Base-by-base conservation (phyloP, 2,888 invertebrate genomes). In the Hydraecia micacea region DNA sequence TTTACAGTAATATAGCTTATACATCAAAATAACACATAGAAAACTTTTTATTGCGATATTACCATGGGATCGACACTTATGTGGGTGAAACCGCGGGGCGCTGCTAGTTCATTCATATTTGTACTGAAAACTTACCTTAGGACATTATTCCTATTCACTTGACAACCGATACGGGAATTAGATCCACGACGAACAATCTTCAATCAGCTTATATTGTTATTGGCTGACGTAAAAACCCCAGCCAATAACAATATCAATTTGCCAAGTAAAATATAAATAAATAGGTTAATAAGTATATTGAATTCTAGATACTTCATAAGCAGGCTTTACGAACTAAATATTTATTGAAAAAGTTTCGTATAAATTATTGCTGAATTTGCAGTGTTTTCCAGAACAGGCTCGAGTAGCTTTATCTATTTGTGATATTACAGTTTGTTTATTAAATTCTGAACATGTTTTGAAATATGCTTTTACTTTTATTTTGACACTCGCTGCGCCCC, bases 331-430 rank as follows among this genome's bases (percentile, higher is more conserved):
- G 46, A 80, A 81, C 78, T 85, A 79, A 87, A 82, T 87, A 89
- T 89, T 84, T 86, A 89, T 87, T 81, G 88, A 80, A 82, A 85
- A 87, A 87, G 79, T 88, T 89, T 78, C 11, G 36, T 73, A 62
- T 83, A 46, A 83, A 73, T 89, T 82, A 83, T 65, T 67, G 63
- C 46, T 68, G 25, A 75, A 75, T 74, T 72, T 73, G 21, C 73
- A 76, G 55, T 77, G 46, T 79, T 83, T 70, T 52, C 69, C 42
- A 68, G 52, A 68, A 77, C 39, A 21, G 52, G 46, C 72, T 80
- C 52, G 39, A 74, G 69, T 28, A 60, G 46, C 25, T 49, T 85
- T 73, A 63, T 77, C 71, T 81, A 18, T 73, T 73, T 71, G 46
- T 46, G 46, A 46, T 46, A 46, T 46, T 46, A 46, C 25, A 39